Percentiles rank a stretch among this genome's conserved stretches.
Evolutionary conservation across 1,140 invertebrate species (phyloP).

Genomic region (Vollenhovia emeryi): DNA sequence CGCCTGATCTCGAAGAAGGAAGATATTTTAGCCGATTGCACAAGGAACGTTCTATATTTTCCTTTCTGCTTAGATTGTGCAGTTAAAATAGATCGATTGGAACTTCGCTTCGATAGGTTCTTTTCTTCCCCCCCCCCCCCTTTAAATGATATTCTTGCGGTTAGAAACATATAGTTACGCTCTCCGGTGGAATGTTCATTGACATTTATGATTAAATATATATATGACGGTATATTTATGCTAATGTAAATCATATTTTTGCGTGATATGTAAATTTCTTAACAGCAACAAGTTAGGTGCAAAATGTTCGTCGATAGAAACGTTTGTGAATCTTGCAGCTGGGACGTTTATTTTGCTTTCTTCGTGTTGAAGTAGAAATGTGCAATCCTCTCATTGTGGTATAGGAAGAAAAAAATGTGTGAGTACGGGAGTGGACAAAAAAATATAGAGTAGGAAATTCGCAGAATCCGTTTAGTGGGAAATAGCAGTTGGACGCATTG

Average conservation of each 20-base stretch:
- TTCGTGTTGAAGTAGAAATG: background rate
- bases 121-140: no score
- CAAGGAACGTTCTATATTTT: background rate
- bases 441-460: constrained; percentile 10
- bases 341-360: background rate
- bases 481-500: background rate
- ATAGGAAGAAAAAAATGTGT: background rate
- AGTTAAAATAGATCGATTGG: background rate
- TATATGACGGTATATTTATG: background rate
- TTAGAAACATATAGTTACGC: background rate
- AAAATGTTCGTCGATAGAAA: background rate
- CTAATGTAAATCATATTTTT: background rate
- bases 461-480: background rate
- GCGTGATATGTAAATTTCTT: background rate
- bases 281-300: no score
- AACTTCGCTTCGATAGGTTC: background rate
- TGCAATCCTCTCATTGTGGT: background rate
- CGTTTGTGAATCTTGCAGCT: background rate
- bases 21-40: constrained; percentile 18
- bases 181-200: background rate
- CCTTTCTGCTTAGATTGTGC: background rate
- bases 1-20: background rate
- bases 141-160: background rate
- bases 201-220: background rate
- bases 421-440: background rate